A percentile compares a stretch with the other conserved stretches of the same genome.
Evolutionary conservation across 30 jellyfish, hydroid and myxozoan genomes (phyloP).

Genomic region (Chrysaora quinquecirrha): DNA sequence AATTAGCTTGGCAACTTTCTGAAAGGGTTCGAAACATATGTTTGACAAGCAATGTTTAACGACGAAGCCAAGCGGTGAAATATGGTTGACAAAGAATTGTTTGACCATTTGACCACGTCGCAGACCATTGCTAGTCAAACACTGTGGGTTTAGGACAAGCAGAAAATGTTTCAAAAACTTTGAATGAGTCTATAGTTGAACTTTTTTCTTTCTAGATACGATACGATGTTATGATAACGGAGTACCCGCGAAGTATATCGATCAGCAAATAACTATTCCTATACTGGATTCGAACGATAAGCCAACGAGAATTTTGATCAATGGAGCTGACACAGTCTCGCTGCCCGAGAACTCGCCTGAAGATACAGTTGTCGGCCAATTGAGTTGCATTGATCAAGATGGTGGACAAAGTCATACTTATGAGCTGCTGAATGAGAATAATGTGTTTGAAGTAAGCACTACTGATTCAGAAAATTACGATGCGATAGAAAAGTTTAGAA

Average conservation of each 20-base stretch:
- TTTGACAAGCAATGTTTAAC: too few relatives aligned
- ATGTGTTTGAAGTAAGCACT: conserved; percentile 19
- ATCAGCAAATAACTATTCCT: conserved; percentile 21
- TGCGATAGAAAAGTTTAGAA: too few relatives aligned
- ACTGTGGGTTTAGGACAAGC: too few relatives aligned
- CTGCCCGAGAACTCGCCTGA: conserved; percentile 71
- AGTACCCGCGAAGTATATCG: conserved; percentile 58
- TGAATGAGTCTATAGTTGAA: too few relatives aligned
- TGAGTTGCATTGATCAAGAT: conserved; percentile 80
- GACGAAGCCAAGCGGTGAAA: too few relatives aligned
- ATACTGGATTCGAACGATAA: conserved; percentile 82
- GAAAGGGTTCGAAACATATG: too few relatives aligned
- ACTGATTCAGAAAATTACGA: neutral
- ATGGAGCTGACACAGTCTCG: conserved; percentile 11
- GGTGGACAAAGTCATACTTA: conserved; percentile 61
- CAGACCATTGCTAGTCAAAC: too few relatives aligned
- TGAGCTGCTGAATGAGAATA: conserved; percentile 2
- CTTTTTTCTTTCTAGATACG: conserved; percentile 57
- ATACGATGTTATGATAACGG: conserved; percentile 86
- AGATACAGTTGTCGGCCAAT: conserved; percentile 65
- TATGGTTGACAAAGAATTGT: too few relatives aligned
- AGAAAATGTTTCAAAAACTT: too few relatives aligned
- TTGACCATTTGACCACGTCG: too few relatives aligned
- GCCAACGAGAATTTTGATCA: conserved; percentile 55
- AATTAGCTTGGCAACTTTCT: too few relatives aligned